Evolutionary conservation across 2,888 invertebrate species (phyloP).

Genomic region (Cheilosia grossa): DNA sequence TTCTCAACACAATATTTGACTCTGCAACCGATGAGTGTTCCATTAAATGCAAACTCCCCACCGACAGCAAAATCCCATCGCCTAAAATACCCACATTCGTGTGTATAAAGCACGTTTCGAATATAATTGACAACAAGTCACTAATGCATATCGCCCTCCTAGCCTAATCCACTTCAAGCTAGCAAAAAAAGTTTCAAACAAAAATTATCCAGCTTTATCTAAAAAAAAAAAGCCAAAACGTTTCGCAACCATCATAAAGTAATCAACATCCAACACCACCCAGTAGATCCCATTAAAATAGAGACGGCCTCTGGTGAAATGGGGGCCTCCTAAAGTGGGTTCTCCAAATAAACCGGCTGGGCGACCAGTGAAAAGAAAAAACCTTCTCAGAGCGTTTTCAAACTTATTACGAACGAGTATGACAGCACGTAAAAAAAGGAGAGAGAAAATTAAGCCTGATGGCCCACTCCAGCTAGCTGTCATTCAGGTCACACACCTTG

Average conservation of each 20-base stretch:
- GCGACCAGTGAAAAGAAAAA: background rate
- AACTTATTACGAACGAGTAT: conserved; percentile 11
- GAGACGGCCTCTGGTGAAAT: conserved; percentile 12
- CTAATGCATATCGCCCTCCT: conserved; percentile 11
- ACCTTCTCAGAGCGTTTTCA: conserved; percentile 18
- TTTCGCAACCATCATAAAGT: conserved; percentile 31
- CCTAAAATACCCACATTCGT: conserved; percentile 1
- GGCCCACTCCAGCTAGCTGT: background rate
- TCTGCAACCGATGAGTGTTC: no score
- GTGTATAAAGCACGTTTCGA: conserved; percentile 13
- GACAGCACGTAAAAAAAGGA: background rate
- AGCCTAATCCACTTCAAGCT: conserved; percentile 37
- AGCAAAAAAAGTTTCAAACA: conserved; percentile 14
- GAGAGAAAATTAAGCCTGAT: background rate
- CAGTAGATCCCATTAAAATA: conserved; percentile 15
- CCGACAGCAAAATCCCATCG: background rate
- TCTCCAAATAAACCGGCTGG: background rate
- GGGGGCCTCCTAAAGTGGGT: background rate
- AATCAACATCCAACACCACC: conserved; percentile 29
- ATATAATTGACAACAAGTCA: conserved; percentile 30
- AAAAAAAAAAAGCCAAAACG: conserved; percentile 27
- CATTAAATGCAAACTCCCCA: background rate
- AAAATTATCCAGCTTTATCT: conserved; percentile 15
- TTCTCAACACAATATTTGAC: no score
- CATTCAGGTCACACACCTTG: conserved; percentile 33